Conservation (phyloP, 2,888 invertebrate genomes). For the Xestia c-nigrum region DNA sequence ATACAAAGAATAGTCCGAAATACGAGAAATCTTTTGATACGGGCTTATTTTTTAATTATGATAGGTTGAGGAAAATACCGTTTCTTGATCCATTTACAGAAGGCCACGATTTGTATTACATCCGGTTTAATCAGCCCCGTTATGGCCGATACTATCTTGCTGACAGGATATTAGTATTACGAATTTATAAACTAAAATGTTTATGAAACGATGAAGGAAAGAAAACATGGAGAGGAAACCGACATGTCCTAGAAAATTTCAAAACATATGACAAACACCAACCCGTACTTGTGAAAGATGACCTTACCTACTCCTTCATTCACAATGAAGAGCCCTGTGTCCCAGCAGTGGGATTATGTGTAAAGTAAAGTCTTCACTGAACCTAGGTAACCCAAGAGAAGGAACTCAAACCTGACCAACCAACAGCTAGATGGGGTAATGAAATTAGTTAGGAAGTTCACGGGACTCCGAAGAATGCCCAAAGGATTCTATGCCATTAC, state of each 20-base stretch:
- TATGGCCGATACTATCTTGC: constrained; percentile 12
- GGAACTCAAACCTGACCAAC: background rate
- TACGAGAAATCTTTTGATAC: too few relatives aligned
- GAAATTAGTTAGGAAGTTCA: background rate
- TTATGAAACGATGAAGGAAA: background rate
- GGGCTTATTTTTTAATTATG: background rate
- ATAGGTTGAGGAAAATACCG: background rate
- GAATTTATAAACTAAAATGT: background rate
- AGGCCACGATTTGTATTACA: background rate
- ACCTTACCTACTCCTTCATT: background rate
- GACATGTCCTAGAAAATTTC: background rate
- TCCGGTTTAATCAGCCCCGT: background rate
- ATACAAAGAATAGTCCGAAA: too few relatives aligned
- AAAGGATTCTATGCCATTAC: background rate
- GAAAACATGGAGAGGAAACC: background rate
- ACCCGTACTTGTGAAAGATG: background rate
- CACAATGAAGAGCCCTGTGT: background rate
- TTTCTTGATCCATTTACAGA: constrained; percentile 22
- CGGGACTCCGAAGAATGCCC: background rate
- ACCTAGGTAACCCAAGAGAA: background rate
- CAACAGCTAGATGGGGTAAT: background rate
- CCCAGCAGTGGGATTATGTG: background rate
- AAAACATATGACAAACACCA: background rate
- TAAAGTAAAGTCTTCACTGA: background rate
- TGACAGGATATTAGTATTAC: constrained; percentile 23